Conservation (phyloP, 2,113 vertebrate genomes). For the Gracilinanus agilis region DNA sequence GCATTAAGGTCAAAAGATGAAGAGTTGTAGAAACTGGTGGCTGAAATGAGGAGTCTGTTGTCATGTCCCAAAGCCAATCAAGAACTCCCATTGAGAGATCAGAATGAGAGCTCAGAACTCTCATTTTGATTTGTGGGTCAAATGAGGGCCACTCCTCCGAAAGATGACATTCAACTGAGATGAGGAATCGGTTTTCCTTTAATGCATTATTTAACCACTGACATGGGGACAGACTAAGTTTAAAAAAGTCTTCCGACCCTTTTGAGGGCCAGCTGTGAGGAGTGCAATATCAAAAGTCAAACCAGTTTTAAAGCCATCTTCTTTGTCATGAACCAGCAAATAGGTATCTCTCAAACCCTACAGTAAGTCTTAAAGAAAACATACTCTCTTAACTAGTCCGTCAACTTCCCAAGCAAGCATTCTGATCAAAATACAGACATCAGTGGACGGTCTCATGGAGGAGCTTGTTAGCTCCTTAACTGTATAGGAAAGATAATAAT, state of each 20-base stretch:
- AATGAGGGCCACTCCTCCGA: constrained; percentile 38
- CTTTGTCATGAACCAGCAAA: not conserved
- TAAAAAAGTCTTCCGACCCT: constrained; percentile 64
- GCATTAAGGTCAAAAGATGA: constrained; percentile 71
- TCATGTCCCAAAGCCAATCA: constrained; percentile 45
- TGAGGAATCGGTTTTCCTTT: constrained; percentile 69
- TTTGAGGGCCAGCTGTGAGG: constrained; percentile 52
- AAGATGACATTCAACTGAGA: constrained; percentile 75
- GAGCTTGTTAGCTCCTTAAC: not conserved
- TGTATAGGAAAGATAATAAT: constrained; percentile 32
- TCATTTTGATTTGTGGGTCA: constrained; percentile 52
- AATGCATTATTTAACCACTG: constrained; percentile 67
- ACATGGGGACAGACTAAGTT: constrained; percentile 23
- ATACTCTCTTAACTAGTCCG: not conserved
- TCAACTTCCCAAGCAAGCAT: not conserved
- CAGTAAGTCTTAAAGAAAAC: not conserved
- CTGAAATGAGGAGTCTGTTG: constrained; percentile 57
- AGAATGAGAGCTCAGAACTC: not conserved
- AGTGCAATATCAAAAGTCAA: constrained; percentile 70
- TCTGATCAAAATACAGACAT: not conserved
- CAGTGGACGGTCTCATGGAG: not conserved
- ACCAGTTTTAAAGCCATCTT: constrained; percentile 24
- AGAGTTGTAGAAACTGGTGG: constrained; percentile 48
- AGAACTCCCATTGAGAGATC: constrained; percentile 48
- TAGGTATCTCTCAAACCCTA: constrained; percentile 37